Conservation (phyloP, 2,113 vertebrate species). For the Ptyas mucosa region DNA sequence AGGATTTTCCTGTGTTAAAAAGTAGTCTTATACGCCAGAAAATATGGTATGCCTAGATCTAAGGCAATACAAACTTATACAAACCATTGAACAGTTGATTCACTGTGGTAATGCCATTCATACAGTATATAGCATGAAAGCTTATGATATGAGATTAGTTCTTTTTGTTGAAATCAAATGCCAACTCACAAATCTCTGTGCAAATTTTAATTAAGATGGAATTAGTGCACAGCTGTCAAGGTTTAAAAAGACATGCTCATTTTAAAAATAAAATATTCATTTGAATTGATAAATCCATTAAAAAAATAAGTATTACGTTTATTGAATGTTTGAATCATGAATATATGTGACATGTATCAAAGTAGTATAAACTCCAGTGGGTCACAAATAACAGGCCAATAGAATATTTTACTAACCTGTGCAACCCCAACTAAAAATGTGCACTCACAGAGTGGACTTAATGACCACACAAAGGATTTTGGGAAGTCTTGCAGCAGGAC, state of each 20-base stretch:
- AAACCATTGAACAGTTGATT: not conserved
- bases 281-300: not conserved
- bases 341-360: not conserved
- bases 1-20: no score
- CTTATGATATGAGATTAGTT: not conserved
- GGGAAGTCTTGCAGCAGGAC: constrained; percentile 89
- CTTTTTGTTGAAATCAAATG: not conserved
- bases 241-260: not conserved
- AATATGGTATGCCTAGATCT: no score
- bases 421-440: constrained; percentile 91
- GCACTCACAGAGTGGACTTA: constrained; percentile 90
- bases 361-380: not conserved
- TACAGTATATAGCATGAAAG: not conserved
- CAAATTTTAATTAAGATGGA: not conserved
- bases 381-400: not conserved
- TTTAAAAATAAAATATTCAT: not conserved
- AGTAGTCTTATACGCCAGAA: no score
- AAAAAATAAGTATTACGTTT: not conserved
- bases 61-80: not conserved
- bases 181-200: not conserved
- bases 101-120: not conserved
- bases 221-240: not conserved
- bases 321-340: not conserved
- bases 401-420: constrained; percentile 73
- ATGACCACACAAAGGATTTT: constrained; percentile 84